Conservation (phyloP, 2,888 invertebrate species). For the Cheilosia vernalis region DNA sequence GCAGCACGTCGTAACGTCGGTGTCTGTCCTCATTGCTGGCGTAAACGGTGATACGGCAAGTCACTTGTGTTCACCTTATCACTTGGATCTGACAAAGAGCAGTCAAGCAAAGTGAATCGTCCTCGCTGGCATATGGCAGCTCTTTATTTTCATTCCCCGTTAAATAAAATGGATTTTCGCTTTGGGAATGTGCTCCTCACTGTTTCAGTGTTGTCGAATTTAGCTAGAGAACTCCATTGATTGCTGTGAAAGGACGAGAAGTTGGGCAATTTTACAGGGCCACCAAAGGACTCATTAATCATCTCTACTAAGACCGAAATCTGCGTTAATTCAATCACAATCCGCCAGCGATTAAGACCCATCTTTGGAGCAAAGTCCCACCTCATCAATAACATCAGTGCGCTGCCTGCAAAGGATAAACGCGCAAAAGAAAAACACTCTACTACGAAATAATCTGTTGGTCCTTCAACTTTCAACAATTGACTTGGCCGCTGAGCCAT, state of each 20-base stretch:
- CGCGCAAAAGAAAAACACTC: conserved; percentile 18
- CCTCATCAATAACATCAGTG: conserved; percentile 38
- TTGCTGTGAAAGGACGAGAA: background rate
- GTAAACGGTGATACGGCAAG: conserved; percentile 45
- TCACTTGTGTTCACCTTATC: conserved; percentile 39
- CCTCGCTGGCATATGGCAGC: background rate
- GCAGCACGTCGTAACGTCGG: conserved; percentile 9
- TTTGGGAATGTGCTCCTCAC: too few relatives aligned
- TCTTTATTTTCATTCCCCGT: background rate
- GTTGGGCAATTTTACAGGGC: background rate
- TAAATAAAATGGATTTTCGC: background rate
- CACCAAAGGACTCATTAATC: conserved; percentile 18
- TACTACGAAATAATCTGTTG: conserved; percentile 66
- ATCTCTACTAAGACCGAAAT: background rate
- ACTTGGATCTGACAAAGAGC: conserved; percentile 21
- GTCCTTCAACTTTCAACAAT: conserved; percentile 73
- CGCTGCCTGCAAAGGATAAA: conserved; percentile 4
- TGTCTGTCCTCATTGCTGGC: conserved; percentile 30
- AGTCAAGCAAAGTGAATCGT: conserved; percentile 10
- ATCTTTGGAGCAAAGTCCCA: conserved; percentile 20
- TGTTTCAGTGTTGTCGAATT: too few relatives aligned
- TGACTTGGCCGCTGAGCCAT: conserved; percentile 56
- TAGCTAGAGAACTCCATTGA: background rate
- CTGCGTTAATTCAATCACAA: conserved; percentile 33
- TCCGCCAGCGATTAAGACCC: conserved; percentile 25